These are phyloP conservation scores for Lutraria lutraria DNA, from an alignment of 2,888 invertebrate genomes.

Conservation along the genomic window DNA sequence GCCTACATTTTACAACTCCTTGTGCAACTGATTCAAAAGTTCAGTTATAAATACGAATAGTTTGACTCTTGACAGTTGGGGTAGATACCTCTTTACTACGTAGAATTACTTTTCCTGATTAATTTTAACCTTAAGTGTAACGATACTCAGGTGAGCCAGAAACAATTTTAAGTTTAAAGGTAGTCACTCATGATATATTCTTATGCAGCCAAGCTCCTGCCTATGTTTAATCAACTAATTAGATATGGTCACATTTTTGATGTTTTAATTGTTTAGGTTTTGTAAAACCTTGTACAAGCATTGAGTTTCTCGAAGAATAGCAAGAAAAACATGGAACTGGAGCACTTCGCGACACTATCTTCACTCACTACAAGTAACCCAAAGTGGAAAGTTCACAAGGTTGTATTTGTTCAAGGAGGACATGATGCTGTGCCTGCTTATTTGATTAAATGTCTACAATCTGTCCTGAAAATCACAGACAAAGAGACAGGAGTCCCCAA, in stretches of 20 bases:
- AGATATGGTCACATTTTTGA: not conserved
- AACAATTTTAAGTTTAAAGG: no score
- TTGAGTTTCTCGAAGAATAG: slow-evolving; percentile 27
- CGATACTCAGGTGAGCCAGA: no score
- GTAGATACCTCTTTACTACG: no score
- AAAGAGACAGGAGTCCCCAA: slow-evolving; percentile 13
- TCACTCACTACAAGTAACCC: not conserved
- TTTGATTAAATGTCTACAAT: slow-evolving; percentile 38
- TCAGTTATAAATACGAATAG: no score
- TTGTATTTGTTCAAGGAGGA: slow-evolving; percentile 48
- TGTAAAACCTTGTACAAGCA: slow-evolving; percentile 33
- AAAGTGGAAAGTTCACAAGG: slow-evolving; percentile 39
- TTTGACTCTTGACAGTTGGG: no score
- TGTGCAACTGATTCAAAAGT: no score
- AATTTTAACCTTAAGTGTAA: no score
- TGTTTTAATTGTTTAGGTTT: slow-evolving; percentile 27
- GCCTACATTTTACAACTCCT: no score
- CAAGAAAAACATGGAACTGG: slow-evolving; percentile 36
- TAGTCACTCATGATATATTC: not conserved
- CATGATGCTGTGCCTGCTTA: slow-evolving; percentile 23
- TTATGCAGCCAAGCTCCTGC: not conserved
- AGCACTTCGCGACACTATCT: not conserved
- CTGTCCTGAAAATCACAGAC: slow-evolving; percentile 30
- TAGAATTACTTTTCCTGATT: no score
- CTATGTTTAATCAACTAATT: not conserved